Base-by-base conservation (phyloP, 2,113 vertebrate genomes). In the Pica pica region DNA sequence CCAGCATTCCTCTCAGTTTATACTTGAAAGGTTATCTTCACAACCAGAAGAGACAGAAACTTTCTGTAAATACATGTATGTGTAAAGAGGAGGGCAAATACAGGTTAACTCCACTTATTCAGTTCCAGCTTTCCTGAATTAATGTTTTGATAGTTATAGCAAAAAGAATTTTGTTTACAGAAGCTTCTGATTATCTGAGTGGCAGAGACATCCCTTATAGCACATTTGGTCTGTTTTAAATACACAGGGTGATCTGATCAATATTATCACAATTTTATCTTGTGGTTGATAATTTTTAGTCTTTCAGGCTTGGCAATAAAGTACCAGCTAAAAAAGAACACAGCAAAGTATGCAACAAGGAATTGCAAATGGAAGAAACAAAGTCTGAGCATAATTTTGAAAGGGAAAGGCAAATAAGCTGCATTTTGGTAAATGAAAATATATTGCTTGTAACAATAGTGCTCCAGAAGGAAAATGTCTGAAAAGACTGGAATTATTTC, bases 11-110 rank as follows among this genome's bases (percentile, higher is more conserved):
- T 96, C 69, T 95, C 86, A 78, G 94, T 96, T 96, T 96, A 96
- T 93, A 93, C 73, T 95, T 95, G 90, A 95, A 96, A 97, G 94
- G 94, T 97, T 97, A 97, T 94, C 95, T 94, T 90, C 92, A 87
- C 76, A 90, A 95, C 83, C 86, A 97, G 88, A 95, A 95, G 86
- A 94, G 90, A 93, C 61, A 96, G 94, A 92, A 96, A 96, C 90
- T 95, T 93, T 94, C 80, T 94, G 93, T 87, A 93, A 95, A 93
- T 96, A 87, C 47, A 95, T 64, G 50, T 90, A 77, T 67, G 79
- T 93, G 82, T 81, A 93, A 92, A 92, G 73, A 87, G 80, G 64
- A 86, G 92, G 90, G 93, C 93, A 94, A 93, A 94, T 23, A 73
- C 88, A 96, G 92, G 92, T 94, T 96, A 96, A 84, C 86, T 92